Evolutionary conservation across 2,888 invertebrate species (phyloP), one percentile per base, ranked within the genome.

Genomic region (Cerastis rubricosa): DNA sequence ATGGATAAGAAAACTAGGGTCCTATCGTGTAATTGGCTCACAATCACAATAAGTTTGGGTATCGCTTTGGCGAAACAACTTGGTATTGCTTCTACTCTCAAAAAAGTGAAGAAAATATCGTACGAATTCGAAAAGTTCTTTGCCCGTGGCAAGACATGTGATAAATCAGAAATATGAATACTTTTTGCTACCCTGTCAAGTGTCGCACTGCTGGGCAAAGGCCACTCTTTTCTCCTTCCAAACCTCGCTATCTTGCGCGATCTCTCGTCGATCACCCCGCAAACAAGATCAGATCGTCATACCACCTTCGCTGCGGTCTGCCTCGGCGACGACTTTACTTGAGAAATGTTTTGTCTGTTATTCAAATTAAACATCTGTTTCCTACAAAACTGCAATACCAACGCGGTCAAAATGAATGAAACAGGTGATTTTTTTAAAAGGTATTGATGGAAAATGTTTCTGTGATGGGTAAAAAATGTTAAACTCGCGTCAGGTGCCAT

Each of bases 1-100:
- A 64, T 47, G 61, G 59, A 66, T 64, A 68, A 54, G 70, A 54
- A 74, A 66, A 74, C 19, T 47, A 61, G 14, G 40, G 29, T 14
- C 8, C n/a, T 49, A 51, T n/a, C 45, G 40, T 1, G 12, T 80
- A 22, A 61, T 68, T n/a, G 12, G 17, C 19, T 76, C 45, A 35
- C 0, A 68, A 68, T 43, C 6, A n/a, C 11, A 76, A 77, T 43
- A 25, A 7, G 14, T 47, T 78, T 69, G 43, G 14, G n/a, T 17
- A n/a, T 43, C 43, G n/a, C 35, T n/a, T n/a, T 64, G 64, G 43
- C 12, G 19, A 63, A 63, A 63, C n/a, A 9, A 19, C 4, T 25
- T 59, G 57, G 25, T 59, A 3, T 8, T 59, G 25, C 5, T 11
- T 12, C 12, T 7, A 57, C 25, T 57, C 57, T 17, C 14, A 57